Conservation (phyloP, 2,113 vertebrate genomes). For the Trinectes maculatus region DNA sequence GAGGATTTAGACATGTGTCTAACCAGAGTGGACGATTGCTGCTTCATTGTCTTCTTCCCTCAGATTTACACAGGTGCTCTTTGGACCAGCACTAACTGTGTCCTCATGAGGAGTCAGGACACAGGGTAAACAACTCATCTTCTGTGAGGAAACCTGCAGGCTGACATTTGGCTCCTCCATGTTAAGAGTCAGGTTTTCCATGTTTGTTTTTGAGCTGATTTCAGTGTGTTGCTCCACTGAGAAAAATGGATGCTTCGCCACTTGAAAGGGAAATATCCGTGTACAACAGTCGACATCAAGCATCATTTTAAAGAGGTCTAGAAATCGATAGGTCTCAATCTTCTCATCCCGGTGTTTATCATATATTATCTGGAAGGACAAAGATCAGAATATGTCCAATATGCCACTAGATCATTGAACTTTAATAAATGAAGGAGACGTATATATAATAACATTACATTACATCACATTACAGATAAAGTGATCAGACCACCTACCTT, state of each 20-base stretch:
- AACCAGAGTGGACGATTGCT: background rate
- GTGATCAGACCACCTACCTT: background rate
- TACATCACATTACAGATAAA: background rate
- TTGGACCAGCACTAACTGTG: too few relatives aligned
- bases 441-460: background rate
- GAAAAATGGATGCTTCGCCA: constrained; percentile 12
- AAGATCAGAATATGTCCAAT: background rate
- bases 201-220: too few relatives aligned
- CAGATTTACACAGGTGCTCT: background rate
- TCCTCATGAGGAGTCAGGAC: too few relatives aligned
- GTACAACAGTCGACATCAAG: background rate
- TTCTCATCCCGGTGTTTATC: background rate
- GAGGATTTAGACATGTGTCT: background rate
- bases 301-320: constrained; percentile 11
- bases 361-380: background rate
- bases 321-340: background rate
- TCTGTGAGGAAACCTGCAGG: too few relatives aligned
- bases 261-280: background rate
- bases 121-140: too few relatives aligned
- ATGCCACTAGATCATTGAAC: background rate
- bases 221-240: background rate
- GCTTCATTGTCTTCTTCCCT: background rate
- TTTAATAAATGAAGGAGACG: too few relatives aligned
- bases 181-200: too few relatives aligned
- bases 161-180: too few relatives aligned